Percentiles rank a stretch among this genome's conserved stretches.
Evolutionary conservation across 2,113 vertebrate genomes (phyloP).

Genomic region (Misgurnus mizolepis): DNA sequence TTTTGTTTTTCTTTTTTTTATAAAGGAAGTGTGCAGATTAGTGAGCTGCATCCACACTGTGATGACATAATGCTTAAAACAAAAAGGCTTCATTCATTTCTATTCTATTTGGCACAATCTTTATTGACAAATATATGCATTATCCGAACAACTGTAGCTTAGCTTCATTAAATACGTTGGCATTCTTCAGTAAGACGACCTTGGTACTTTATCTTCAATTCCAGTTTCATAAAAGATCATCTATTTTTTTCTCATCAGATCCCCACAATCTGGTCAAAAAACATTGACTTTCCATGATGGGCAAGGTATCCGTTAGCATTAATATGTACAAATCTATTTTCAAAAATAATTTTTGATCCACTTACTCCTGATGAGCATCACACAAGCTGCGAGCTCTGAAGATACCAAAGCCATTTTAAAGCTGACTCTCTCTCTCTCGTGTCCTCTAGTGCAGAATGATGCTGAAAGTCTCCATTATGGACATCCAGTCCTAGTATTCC

Average conservation of each 20-base stretch:
- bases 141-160: constrained; percentile 76
- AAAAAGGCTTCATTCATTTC: constrained; percentile 63
- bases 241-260: constrained; percentile 42
- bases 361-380: constrained; percentile 55
- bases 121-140: constrained; percentile 80
- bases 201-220: constrained; percentile 71
- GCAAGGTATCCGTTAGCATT: constrained; percentile 62
- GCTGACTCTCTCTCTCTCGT: constrained; percentile 34
- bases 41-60: constrained; percentile 60
- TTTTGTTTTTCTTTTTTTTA: constrained; percentile 57
- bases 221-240: constrained; percentile 72
- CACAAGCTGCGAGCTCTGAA: constrained; percentile 61
- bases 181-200: constrained; percentile 70
- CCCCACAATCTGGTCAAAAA: constrained; percentile 68
- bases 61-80: constrained; percentile 57
- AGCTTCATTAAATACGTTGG: constrained; percentile 74
- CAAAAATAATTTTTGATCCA: constrained; percentile 55
- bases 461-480: constrained; percentile 57
- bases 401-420: constrained; percentile 60
- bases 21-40: constrained; percentile 67
- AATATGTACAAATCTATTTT: constrained; percentile 52
- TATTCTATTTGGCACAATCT: constrained; percentile 73
- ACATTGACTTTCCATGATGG: constrained; percentile 57
- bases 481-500: constrained; percentile 68
- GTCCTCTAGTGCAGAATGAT: constrained; percentile 53